Conservation (phyloP, 2,888 invertebrate genomes). For the Napeogenes inachia region DNA sequence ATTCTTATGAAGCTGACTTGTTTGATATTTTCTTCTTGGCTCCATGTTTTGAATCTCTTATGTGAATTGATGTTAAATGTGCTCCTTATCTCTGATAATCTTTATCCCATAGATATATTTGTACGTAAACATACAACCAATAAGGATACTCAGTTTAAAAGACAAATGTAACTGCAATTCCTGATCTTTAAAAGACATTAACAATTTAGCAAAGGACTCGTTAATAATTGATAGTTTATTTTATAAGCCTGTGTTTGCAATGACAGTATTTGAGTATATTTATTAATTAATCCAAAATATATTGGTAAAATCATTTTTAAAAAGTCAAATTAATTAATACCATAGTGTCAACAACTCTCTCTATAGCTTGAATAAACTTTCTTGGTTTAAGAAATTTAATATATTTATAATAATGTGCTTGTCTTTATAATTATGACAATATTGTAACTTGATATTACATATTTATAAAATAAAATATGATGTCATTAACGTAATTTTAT, state of each 20-base stretch:
- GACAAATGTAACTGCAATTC: neutral
- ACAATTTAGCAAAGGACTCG: too few species aligned
- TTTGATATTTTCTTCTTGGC: constrained; percentile 24
- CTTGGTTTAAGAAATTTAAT: neutral
- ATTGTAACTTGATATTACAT: constrained; percentile 4
- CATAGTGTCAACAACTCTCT: too few species aligned
- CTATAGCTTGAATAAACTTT: neutral
- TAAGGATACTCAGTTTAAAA: constrained; percentile 5
- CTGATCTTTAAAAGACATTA: too few species aligned
- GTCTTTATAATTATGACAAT: constrained; percentile 6
- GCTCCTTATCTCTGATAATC: constrained; percentile 15
- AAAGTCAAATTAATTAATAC: too few species aligned
- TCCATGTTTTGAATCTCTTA: constrained; percentile 22
- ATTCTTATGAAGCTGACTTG: constrained; percentile 25
- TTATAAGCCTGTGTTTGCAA: too few species aligned
- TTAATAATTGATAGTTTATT: too few species aligned
- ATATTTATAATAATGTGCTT: neutral
- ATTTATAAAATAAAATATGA: constrained; percentile 1
- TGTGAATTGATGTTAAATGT: constrained; percentile 27
- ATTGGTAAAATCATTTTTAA: too few species aligned
- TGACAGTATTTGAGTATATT: too few species aligned
- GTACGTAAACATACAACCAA: neutral
- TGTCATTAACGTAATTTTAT: constrained; percentile 15
- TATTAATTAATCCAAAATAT: too few species aligned
- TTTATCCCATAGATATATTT: constrained; percentile 15